Base-by-base conservation (phyloP, 1,140 invertebrate species). In the Lordiphosa mommai region DNA sequence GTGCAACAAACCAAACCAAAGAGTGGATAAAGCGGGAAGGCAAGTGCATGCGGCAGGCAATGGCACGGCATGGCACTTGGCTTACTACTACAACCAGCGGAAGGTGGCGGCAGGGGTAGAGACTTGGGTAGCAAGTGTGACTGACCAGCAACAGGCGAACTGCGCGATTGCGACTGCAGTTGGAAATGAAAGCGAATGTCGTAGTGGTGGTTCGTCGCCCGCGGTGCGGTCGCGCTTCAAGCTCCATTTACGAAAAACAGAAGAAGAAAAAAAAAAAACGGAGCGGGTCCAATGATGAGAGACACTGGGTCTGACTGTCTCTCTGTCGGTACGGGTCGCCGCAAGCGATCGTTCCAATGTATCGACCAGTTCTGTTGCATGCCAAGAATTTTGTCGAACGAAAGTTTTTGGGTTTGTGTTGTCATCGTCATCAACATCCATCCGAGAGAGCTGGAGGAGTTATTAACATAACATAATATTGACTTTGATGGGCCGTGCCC, bases 111-210 rank as follows among this genome's bases (percentile, higher is more conserved):
- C 1, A 23, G 20, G 23, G 23, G 23, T 2, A 27, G 57, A 59
- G 46, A 59, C 51, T 48, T 63, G 52, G 38, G 63, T 58, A 67
- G 63, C 63, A 67, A 72, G 53, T 76, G 66, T 69, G 66, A 71
- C 57, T 76, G 76, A 80, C 76, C 74, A 82, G 50, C 70, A 60
- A 43, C 38, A 41, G 63, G 34, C 51, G 61, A 50, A 38, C 13
- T 0, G 44, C 8, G 29, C 13, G 44, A 8, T 49, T 32, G 65
- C 57, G 69, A 56, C 60, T 57, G 44, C 60, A 58, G 48, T 34
- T 69, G 44, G 49, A 80, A 80, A 80, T 76, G 76, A 80, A 80
- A 82, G 76, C 74, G 76, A 80, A 80, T 80, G 74, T 80, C 76
- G 74, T 61, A 49, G 58, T 49, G 17, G 48, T 10, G 47, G 72